Base-by-base conservation (phyloP, 2,797 vertebrate species). In the Thaleichthys pacificus region DNA sequence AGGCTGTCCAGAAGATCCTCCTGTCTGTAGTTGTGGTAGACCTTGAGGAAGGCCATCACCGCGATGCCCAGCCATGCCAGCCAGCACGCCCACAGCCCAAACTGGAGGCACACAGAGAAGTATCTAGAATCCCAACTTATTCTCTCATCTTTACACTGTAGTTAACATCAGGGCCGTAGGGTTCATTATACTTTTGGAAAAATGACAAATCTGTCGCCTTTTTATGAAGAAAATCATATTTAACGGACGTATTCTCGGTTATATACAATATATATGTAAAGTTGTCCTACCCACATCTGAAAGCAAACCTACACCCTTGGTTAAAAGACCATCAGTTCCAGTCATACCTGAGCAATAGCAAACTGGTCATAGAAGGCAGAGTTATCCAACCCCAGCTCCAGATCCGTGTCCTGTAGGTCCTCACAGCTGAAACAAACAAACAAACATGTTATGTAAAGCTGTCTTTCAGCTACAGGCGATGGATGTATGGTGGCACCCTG, bases 301-400 rank as follows among this genome's bases (percentile, higher is more conserved):
- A 19, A 17, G 51, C 51, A 54, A 9, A 19, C 51, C 51, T n/a
- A 54, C 0, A 42, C 5, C 58, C 58, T 3, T 61, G 58, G 58
- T 26, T 61, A 11, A 42, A 42, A 11, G 51, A 3, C 11, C 11
- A n/a, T 57, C 8, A 0, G 5, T 68, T 11, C 56, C 17, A 30
- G 57, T 75, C 85, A 82, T 85, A 98, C 97, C 96, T 99, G 97
- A 82, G 95, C 96, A 75, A 98, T 94, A 26, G 95, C 95, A 88
- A 98, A 97, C 89, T 99, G 97, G 79, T 97, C 96, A 0, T 98
- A 98, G 90, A 97, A 99, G 77, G 96, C 93, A 0, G 97, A 97
- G 83, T 96, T 99, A 90, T 98, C 92, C 85, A 96, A 85, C 0
- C 94, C 94, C 5, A 99, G 92, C 78, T 98, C 96, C 83, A 99